Percentiles rank a stretch among this genome's conserved stretches.
These are phyloP conservation scores for Gracilinanus agilis DNA, from an alignment of 2,113 vertebrate species.

Conservation along the genomic window DNA sequence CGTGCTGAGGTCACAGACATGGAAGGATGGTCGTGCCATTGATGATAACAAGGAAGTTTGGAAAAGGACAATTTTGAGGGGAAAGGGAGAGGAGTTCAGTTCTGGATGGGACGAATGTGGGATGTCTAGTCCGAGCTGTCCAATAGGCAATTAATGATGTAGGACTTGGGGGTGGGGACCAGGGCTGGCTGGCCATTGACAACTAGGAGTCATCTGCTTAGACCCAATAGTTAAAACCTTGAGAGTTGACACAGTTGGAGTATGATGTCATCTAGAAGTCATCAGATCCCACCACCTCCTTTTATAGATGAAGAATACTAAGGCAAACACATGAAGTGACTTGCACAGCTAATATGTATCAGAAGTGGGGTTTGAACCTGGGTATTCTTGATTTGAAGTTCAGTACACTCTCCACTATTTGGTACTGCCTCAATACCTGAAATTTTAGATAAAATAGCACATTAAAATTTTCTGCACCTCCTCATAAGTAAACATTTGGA, in stretches of 20 bases:
- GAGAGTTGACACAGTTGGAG: not conserved
- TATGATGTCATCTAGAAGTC: not conserved
- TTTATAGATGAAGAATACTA: not conserved
- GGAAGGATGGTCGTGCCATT: not conserved
- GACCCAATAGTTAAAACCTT: not conserved
- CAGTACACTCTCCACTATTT: not conserved
- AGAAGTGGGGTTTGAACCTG: not conserved
- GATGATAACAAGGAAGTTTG: not conserved
- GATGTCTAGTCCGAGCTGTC: not conserved
- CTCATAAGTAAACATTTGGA: not conserved
- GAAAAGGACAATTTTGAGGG: not conserved
- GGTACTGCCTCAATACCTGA: not conserved
- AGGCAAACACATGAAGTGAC: not conserved
- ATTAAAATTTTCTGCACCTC: not conserved
- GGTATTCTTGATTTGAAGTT: not conserved
- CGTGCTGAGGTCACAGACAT: not conserved
- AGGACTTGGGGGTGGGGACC: not conserved
- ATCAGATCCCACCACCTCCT: not conserved
- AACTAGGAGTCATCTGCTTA: not conserved
- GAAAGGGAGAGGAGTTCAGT: not conserved
- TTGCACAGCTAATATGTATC: not conserved
- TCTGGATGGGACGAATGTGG: not conserved
- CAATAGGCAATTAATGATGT: not conserved
- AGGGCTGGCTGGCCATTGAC: not conserved
- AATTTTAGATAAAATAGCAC: not conserved